Conservation (phyloP, 2,113 vertebrate species). For the Turdus rufiventris region DNA sequence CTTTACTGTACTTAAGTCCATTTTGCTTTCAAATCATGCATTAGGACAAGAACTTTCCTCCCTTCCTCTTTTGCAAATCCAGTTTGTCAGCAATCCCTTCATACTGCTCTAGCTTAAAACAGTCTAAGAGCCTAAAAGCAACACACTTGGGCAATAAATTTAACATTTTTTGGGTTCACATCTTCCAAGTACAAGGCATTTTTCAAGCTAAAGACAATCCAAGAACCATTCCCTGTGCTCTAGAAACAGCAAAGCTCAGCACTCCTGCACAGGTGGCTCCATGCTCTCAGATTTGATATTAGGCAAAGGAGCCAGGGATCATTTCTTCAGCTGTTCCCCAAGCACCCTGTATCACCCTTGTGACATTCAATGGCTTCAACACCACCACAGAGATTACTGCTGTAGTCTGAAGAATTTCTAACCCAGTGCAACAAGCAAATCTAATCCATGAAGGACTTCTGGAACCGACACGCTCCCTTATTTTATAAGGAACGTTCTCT, state of each 20-base stretch:
- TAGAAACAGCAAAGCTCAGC: neutral
- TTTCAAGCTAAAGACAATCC: neutral
- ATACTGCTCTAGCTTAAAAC: neutral
- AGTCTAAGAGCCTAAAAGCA: neutral
- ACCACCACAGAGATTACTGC: neutral
- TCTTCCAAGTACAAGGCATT: neutral
- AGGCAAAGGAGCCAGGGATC: neutral
- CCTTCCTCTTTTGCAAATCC: neutral
- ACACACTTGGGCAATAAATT: rapidly evolving
- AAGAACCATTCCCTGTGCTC: neutral
- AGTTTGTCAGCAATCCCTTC: neutral
- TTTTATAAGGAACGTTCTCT: neutral
- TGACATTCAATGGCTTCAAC: neutral
- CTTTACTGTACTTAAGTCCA: neutral
- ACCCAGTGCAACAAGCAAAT: neutral
- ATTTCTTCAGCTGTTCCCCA: neutral
- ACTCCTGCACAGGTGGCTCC: neutral
- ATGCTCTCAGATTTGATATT: neutral
- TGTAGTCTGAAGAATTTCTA: neutral
- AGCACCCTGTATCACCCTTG: neutral
- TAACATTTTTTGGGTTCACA: neutral
- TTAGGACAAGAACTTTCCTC: neutral
- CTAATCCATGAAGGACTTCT: neutral
- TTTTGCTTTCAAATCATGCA: neutral
- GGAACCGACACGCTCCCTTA: neutral